phyloP scores from a whole-genome alignment of 2,113 vertebrate genomes.

The Chrysemys picta region DNA sequence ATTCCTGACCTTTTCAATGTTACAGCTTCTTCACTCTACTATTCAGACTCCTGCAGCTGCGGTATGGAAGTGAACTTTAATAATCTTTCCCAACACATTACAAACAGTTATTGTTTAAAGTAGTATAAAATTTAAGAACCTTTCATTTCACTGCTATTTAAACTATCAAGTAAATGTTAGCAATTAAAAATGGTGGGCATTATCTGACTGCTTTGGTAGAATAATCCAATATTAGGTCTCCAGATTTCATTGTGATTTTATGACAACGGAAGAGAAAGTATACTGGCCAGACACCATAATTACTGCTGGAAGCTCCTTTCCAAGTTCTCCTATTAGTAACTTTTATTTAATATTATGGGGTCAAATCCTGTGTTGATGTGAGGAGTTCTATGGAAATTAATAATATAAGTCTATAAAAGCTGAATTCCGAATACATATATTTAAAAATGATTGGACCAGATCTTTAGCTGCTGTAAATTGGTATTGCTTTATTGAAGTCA shows the following conservation, averaged over 20 bases:
- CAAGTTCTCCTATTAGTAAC: constrained; percentile 23
- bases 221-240: constrained; percentile 28
- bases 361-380: constrained; percentile 24
- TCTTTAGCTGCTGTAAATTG: background rate
- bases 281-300: constrained; percentile 32
- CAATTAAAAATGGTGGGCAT: constrained; percentile 25
- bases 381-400: constrained; percentile 20
- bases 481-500: background rate
- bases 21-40: constrained; percentile 66
- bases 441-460: background rate
- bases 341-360: constrained; percentile 26
- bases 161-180: constrained; percentile 38
- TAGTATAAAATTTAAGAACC: constrained; percentile 32
- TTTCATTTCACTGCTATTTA: constrained; percentile 39
- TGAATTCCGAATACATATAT: background rate
- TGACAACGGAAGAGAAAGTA: background rate
- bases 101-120: constrained; percentile 34
- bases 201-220: constrained; percentile 25
- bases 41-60: constrained; percentile 58
- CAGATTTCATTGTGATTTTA: constrained; percentile 30
- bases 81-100: constrained; percentile 40
- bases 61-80: constrained; percentile 60
- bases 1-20: constrained; percentile 74
- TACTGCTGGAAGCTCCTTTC: constrained; percentile 43
- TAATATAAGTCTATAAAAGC: background rate